Evolutionary conservation across 1,140 invertebrate genomes (phyloP), one percentile per base, ranked within the genome.

Genomic region (Nasonia vitripennis): DNA sequence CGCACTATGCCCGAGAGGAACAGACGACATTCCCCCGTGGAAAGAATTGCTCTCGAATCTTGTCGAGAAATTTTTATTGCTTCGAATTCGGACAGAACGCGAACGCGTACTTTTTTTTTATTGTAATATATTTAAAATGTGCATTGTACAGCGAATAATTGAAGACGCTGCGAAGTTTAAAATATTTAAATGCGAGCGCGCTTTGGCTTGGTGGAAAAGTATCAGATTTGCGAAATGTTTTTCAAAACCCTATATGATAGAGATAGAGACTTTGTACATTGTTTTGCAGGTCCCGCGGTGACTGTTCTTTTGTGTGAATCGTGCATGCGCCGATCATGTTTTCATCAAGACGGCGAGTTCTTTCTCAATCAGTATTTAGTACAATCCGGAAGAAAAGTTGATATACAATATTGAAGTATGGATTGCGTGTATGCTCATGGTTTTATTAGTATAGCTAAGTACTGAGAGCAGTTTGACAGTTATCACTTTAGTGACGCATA

Each of bases 391-490:
- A 1, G 51, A 41, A 75, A 81, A 87, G 87, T 84, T 87, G 41
- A 83, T 85, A 68, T 77, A 78, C 31, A 83, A 67, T n/a, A 86
- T 84, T 82, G 73, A 87, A 88, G 81, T 82, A 82, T 83, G 41
- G 77, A 77, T 74, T 86, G 67, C 67, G 81, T 83, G 84, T 88
- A 85, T 82, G 83, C 78, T 34, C 84, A 86, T 79, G 83, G 84
- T 87, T 87, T 62, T 41, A 20, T 48, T 31, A 34, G 6, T 37
- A 67, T 37, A 67, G 70, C n/a, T 11, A 71, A 73, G 51, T 70
- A 55, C n/a, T 31, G n/a, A 37, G 67, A 41, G 31, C 4, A 83
- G 41, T 45, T 45, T 74, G 51, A 23, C 17, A 77, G 20, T 77
- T 51, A 31, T 75, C 14, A 34, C 4, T 71, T 37, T 74, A 73